Evolutionary conservation across 1,140 invertebrate species (phyloP).

Genomic region (Anastrepha obliqua): DNA sequence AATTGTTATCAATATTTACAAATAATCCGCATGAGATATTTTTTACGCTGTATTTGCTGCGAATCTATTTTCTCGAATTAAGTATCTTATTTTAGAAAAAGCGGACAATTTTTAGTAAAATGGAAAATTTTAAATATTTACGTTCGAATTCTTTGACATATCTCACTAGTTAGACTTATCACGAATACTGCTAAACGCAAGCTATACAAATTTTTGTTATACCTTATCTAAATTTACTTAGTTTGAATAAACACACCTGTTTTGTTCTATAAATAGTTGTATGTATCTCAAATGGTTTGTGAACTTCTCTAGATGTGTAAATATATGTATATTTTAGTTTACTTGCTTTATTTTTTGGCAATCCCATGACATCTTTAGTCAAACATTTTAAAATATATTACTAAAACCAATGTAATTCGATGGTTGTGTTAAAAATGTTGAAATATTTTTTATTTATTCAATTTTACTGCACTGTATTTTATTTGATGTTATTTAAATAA

Average conservation of each 20-base stretch:
- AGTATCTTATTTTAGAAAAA: not conserved
- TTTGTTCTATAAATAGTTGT: not conserved
- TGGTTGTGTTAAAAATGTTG: slow-evolving; percentile 46
- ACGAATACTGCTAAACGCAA: not conserved
- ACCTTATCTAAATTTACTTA: slow-evolving; percentile 17
- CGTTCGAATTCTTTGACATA: slow-evolving; percentile 6
- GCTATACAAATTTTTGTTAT: not conserved
- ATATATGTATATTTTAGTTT: not conserved
- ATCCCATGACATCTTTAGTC: not conserved
- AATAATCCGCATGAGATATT: not conserved
- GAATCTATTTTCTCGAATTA: not conserved
- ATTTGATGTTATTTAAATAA: not conserved
- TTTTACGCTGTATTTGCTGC: not conserved
- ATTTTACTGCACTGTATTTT: slow-evolving; percentile 1
- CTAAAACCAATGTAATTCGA: not conserved
- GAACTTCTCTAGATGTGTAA: slow-evolving; percentile 5
- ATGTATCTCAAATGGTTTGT: slow-evolving; percentile 22
- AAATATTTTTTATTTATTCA: not conserved
- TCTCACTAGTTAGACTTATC: slow-evolving; percentile 40
- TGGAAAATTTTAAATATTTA: not conserved
- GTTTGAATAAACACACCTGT: not conserved
- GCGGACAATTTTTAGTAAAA: no score
- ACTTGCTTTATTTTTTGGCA: not conserved
- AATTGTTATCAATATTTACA: not conserved
- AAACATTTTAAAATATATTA: not conserved